phyloP scores from a whole-genome alignment of 2,113 vertebrate genomes.

The Dicaeum eximium region DNA sequence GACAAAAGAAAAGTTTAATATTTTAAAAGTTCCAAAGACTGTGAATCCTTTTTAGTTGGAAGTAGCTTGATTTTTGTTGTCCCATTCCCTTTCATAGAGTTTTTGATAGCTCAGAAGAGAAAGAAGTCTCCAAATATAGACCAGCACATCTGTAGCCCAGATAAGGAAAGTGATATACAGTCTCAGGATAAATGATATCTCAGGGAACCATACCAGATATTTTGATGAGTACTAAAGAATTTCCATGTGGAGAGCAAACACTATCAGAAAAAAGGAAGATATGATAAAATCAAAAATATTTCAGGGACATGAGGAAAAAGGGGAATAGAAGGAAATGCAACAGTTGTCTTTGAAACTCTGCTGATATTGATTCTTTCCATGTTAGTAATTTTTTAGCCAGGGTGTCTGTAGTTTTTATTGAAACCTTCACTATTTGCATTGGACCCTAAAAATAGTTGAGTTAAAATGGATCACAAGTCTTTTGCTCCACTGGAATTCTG shows the following conservation, averaged over 20 bases:
- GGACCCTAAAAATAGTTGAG: neutral
- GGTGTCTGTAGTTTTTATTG: neutral
- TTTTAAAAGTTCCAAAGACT: neutral
- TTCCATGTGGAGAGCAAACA: conserved; percentile 11
- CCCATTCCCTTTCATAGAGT: neutral
- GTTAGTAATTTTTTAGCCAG: neutral
- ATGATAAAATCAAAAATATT: neutral
- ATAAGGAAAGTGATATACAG: conserved; percentile 9
- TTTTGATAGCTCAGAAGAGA: neutral
- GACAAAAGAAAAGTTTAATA: neutral
- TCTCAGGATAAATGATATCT: conserved; percentile 8
- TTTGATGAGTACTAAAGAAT: neutral
- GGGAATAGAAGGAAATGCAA: neutral
- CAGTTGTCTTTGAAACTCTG: neutral
- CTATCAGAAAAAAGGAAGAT: neutral
- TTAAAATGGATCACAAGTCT: neutral
- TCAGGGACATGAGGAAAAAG: neutral
- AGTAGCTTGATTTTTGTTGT: neutral
- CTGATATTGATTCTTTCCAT: neutral
- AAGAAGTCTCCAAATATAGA: neutral
- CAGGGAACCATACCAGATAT: conserved; percentile 10
- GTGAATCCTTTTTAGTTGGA: neutral
- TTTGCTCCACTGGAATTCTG: neutral
- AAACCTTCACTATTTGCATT: neutral
- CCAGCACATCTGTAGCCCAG: conserved; percentile 30